Evolutionary conservation across 2,888 invertebrate genomes (phyloP).

Genomic region (Nudaria mundana): DNA sequence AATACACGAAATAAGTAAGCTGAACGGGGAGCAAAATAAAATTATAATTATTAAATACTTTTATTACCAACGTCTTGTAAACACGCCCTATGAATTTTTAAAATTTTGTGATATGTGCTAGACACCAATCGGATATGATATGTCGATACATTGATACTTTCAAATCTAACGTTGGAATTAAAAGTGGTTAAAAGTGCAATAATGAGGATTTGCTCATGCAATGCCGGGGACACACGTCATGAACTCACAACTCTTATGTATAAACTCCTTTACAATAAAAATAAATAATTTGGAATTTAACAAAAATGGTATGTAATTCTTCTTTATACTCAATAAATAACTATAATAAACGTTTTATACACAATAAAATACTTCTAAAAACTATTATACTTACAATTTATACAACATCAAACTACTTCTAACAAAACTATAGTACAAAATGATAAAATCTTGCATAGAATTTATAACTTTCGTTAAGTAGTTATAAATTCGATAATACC

Average conservation of each 20-base stretch:
- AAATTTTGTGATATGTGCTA: no score
- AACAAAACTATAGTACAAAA: constrained; percentile 21
- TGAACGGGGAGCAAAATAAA: constrained; percentile 37
- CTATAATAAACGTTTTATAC: constrained; percentile 15
- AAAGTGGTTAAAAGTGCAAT: constrained; percentile 18
- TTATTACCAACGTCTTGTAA: constrained; percentile 11
- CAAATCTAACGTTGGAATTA: constrained; percentile 10
- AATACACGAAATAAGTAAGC: constrained; percentile 67
- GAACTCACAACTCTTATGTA: constrained; percentile 9
- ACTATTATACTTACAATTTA: constrained; percentile 10
- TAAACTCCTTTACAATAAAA: no score
- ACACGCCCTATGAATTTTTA: not conserved
- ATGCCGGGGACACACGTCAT: constrained; percentile 52
- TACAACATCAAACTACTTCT: constrained; percentile 13
- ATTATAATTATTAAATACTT: constrained; percentile 11
- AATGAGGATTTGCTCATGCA: constrained; percentile 57
- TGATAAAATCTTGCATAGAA: constrained; percentile 14
- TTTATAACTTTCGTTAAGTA: not conserved
- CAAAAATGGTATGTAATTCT: not conserved
- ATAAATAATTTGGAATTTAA: constrained; percentile 7
- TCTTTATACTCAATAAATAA: constrained; percentile 14
- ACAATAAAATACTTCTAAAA: constrained; percentile 4
- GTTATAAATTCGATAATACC: constrained; percentile 5
- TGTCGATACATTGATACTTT: no score
- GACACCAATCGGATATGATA: no score